phyloP scores from a whole-genome alignment of 2,113 vertebrate species.

The Noctilio leporinus region DNA sequence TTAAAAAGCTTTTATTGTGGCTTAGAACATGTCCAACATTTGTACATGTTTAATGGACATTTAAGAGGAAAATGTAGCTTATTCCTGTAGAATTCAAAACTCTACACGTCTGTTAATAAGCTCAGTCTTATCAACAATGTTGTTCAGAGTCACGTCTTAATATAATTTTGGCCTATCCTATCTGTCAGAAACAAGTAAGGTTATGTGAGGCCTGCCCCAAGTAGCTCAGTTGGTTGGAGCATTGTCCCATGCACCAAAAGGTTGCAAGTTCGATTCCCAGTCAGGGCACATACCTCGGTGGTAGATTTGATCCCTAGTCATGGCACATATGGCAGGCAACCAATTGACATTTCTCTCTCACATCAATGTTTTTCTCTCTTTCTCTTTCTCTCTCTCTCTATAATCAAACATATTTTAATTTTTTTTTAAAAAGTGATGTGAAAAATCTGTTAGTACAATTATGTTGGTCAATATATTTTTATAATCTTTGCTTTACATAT shows the following conservation, averaged over 20 bases:
- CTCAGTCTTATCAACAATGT: not conserved
- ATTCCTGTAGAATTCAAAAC: not conserved
- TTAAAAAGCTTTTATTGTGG: not conserved
- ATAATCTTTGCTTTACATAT: not conserved
- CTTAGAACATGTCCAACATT: not conserved
- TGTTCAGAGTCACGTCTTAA: not conserved
- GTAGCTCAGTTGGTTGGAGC: no score
- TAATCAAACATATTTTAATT: no score
- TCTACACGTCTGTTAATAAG: not conserved
- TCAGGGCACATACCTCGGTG: no score
- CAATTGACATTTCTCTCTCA: no score
- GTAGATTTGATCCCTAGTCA: no score
- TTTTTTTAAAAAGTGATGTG: not conserved
- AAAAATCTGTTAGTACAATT: not conserved
- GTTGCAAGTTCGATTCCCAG: no score
- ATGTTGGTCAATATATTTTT: not conserved
- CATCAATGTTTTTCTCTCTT: no score
- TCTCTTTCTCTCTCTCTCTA: no score
- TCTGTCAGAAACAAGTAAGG: not conserved
- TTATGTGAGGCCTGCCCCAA: not conserved
- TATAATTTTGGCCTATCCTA: not conserved
- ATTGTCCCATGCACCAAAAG: no score
- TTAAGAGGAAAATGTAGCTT: not conserved
- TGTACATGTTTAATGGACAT: not conserved
- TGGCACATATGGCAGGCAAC: no score